Evolutionary conservation across 2,888 invertebrate genomes (phyloP).

Genomic region (Eumacrocentrus americanus): DNA sequence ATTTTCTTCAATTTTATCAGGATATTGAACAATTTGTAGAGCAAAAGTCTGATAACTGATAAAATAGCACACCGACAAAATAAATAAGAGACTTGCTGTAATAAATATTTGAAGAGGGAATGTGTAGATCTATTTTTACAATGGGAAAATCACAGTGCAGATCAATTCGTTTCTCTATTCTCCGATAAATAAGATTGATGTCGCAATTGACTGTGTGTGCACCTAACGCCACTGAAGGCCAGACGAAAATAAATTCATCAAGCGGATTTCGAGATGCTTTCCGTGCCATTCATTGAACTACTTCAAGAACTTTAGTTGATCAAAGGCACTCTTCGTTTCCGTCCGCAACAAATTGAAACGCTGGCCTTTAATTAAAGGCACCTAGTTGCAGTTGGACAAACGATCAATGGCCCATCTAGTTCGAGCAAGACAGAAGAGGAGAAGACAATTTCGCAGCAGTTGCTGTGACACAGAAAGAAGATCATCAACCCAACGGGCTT

Average conservation of each 20-base stretch:
- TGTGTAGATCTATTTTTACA: too few species aligned
- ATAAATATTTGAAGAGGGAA: too few species aligned
- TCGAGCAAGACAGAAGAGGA: not conserved
- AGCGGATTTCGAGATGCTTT: not conserved
- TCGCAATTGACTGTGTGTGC: constrained; percentile 47
- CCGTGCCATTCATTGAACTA: not conserved
- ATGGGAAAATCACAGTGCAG: too few species aligned
- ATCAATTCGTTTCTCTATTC: constrained; percentile 16
- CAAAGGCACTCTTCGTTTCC: not conserved
- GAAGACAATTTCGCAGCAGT: constrained; percentile 21
- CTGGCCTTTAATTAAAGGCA: not conserved
- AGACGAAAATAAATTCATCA: constrained; percentile 26
- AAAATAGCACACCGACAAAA: too few species aligned
- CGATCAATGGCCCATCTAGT: not conserved
- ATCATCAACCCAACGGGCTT: constrained; percentile 49
- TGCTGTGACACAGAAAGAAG: constrained; percentile 54
- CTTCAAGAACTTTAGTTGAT: not conserved
- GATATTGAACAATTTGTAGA: too few species aligned
- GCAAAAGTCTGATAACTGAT: too few species aligned
- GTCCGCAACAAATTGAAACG: not conserved
- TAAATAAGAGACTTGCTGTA: too few species aligned
- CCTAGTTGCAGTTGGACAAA: not conserved
- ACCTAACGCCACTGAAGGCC: constrained; percentile 39
- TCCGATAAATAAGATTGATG: constrained; percentile 47
- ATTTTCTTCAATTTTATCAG: too few species aligned